Base-by-base conservation (phyloP, 2,113 vertebrate genomes). In the Phyllopteryx taeniolatus region DNA sequence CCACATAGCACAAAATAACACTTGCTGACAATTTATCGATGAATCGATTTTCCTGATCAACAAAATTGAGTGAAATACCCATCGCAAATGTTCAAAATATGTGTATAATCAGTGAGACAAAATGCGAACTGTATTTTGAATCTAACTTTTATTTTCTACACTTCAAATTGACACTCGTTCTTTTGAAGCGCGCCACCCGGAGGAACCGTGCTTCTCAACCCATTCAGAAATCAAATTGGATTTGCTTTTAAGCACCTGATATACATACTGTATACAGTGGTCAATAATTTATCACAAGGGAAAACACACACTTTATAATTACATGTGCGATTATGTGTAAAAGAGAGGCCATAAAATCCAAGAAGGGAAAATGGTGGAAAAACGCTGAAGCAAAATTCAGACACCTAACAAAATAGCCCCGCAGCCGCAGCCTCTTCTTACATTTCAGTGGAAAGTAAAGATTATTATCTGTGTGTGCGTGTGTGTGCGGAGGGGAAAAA, bases 361-460 rank as follows among this genome's bases (percentile, higher is more conserved):
- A 60, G 65, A n/a, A 54, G 44, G 59, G 54, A 77, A 83, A 64
- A 73, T 3, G 3, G 4, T 67, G 46, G 56, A 42, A 14, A 31
- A 43, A 68, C n/a, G 4, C 19, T 1, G 44, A n/a, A 68, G 54
- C 72, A 75, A 56, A 66, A 66, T 27, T 77, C 56, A 54, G 54
- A 68, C 59, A 75, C 27, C 69, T 62, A 75, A 68, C 22, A 72
- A 75, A 74, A 80, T 31, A 73, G 42, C 64, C 63, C 67, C 46
- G 19, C 4, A 44, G 67, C 71, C 63, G 49, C 49, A 12, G 62
- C 73, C 39, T 68, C 77, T 77, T 74, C 72, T 82, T 51, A 77
- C 59, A 79, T 75, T 79, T 70, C 1, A 22, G 47, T 72, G 76
- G 70, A 84, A 76, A 86, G 56, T 22, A 64, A 70, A 33, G 2